Conservation (phyloP, 2,888 invertebrate species). For the Emmelina monodactyla region DNA sequence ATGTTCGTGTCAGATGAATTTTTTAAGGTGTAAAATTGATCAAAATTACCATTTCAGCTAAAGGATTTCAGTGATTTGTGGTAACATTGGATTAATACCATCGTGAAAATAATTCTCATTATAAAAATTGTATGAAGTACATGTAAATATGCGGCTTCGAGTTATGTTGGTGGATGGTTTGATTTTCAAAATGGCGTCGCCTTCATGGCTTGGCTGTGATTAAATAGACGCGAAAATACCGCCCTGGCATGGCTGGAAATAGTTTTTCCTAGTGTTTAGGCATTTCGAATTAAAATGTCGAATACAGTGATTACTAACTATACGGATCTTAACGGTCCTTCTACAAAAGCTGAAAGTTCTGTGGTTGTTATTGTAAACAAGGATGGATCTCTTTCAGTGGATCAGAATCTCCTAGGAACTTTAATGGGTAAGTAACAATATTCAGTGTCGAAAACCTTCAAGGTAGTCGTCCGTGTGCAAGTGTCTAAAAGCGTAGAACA, state of each 20-base stretch:
- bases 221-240: constrained; percentile 56
- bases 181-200: constrained; percentile 49
- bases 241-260: too few species aligned
- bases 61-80: too few species aligned
- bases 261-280: too few species aligned
- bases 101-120: too few species aligned
- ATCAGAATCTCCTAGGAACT: constrained; percentile 80
- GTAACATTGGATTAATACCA: too few species aligned
- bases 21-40: too few species aligned
- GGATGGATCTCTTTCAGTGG: constrained; percentile 84
- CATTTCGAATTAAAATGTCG: constrained; percentile 53
- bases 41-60: too few species aligned
- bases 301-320: constrained; percentile 64
- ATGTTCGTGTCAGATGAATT: too few species aligned
- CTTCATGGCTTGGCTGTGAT: constrained; percentile 41
- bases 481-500: too few species aligned
- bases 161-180: constrained; percentile 6
- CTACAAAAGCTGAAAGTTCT: constrained; percentile 70
- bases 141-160: constrained; percentile 1
- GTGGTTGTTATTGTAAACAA: constrained; percentile 86
- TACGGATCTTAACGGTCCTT: constrained; percentile 59
- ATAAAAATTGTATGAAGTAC: too few species aligned
- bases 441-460: too few species aligned
- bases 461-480: too few species aligned
- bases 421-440: constrained; percentile 72